Percentiles rank a stretch among this genome's conserved stretches.
These are phyloP conservation scores for Phanerotoma sp. DNA, from an alignment of 2,888 invertebrate genomes.

Conservation along the genomic window DNA sequence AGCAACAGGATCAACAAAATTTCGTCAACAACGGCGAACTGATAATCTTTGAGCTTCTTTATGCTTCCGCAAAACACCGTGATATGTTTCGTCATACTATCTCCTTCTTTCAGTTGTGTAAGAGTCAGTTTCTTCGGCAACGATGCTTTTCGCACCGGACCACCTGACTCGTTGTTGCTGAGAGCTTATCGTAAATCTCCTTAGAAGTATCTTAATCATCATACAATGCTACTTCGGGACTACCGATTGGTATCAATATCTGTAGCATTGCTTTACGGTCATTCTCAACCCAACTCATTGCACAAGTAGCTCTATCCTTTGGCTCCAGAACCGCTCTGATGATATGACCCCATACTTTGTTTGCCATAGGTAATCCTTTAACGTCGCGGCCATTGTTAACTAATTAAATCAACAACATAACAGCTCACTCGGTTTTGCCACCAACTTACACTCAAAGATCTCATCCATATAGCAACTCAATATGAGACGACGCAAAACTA, in stretches of 20 bases:
- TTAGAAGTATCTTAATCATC: background rate
- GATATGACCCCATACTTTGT: background rate
- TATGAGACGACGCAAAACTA: too few relatives aligned
- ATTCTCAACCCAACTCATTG: background rate
- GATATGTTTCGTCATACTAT: constrained; percentile 27
- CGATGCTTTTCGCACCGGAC: constrained; percentile 26
- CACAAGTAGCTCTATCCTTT: background rate
- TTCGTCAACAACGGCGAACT: constrained; percentile 21
- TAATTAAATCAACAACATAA: too few relatives aligned
- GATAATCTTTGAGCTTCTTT: constrained; percentile 26
- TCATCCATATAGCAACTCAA: too few relatives aligned
- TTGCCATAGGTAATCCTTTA: background rate
- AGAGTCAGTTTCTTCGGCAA: constrained; percentile 26
- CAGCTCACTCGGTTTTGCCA: too few relatives aligned
- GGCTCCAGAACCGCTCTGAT: background rate
- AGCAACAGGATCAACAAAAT: constrained; percentile 15
- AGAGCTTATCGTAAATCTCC: background rate
- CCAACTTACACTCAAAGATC: too few relatives aligned
- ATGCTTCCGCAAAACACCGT: constrained; percentile 25
- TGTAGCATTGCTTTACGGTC: background rate
- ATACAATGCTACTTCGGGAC: background rate
- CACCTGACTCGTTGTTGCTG: background rate
- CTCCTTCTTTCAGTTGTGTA: constrained; percentile 20
- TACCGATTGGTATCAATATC: background rate
- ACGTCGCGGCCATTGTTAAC: too few relatives aligned